Base-by-base conservation (phyloP, 2,113 vertebrate genomes). In the Phalacrocorax carbo region DNA sequence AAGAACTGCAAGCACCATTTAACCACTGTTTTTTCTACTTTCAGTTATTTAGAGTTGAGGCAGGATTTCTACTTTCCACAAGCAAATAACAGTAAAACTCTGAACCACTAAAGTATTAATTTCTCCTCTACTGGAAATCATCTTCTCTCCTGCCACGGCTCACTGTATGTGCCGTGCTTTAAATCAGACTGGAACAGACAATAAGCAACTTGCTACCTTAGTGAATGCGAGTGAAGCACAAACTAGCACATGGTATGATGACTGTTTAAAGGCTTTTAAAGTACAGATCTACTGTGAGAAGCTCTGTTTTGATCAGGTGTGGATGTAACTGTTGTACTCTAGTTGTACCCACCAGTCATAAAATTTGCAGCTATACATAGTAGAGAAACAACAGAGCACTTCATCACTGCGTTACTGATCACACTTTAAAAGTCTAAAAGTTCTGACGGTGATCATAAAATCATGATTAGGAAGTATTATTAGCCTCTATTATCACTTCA, bases 271-370 rank as follows among this genome's bases (percentile, higher is more conserved):
- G 40, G 18, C 32, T 79, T 1, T 11, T 25, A 29, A 79, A 82
- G 20, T 9, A 79, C 15, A 58, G 36, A 42, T 20, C 15, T 62
- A 2, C 14, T 57, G 21, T 3, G 3, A 62, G 34, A 68, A 89
- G 54, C 21, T 79, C 52, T 48, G 8, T 40, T 82, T 60, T 6
- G 1, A n/a, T 62, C 38, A n/a, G 15, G 23, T 12, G 10, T 36
- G 66, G 27, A 32, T 40, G 40, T 10, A 65, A 27, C 48, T 29
- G 40, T 20, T 62, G 32, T 44, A 22, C 6, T 52, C 32, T 22
- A 48, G n/a, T 73, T 26, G 2, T 7, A 26, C 1, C 0, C 34
- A 32, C 32, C 51, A 32, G 7, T 7, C 7, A 1, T 7, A 62
- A 55, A 85, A 64, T 38, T 29, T 82, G 14, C 19, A 90, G 51